These are phyloP conservation scores for Uloborus diversus DNA, from an alignment of 1,140 invertebrate genomes.

Conservation along the genomic window DNA sequence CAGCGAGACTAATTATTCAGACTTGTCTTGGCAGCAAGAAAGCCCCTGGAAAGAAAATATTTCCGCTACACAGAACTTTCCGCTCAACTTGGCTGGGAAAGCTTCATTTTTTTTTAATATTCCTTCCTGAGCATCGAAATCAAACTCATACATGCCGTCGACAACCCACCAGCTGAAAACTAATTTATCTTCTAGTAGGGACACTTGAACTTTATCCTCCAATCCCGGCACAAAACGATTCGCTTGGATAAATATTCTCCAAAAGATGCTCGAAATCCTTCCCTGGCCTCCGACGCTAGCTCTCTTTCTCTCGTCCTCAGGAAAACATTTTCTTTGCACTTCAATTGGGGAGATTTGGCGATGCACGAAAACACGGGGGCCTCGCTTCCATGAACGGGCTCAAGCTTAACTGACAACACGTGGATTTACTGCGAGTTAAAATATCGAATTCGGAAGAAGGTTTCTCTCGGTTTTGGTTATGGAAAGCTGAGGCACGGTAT, in stretches of 20 bases:
- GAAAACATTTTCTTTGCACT: slow-evolving; percentile 57
- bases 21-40: not conserved
- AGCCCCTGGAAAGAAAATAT: not conserved
- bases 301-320: not conserved
- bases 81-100: not conserved
- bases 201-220: slow-evolving; percentile 50
- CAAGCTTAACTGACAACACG: too few species aligned
- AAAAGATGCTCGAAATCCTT: slow-evolving; percentile 51
- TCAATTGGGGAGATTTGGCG: slow-evolving; percentile 49
- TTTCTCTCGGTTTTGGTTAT: too few species aligned
- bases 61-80: slow-evolving; percentile 27
- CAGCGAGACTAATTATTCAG: not conserved
- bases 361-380: slow-evolving; percentile 34
- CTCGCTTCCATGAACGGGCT: not conserved
- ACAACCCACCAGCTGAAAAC: slow-evolving; percentile 26
- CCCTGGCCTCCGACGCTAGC: too few species aligned
- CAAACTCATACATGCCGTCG: slow-evolving; percentile 20
- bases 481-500: too few species aligned
- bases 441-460: slow-evolving; percentile 15
- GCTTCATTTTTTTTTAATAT: slow-evolving; percentile 38
- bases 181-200: slow-evolving; percentile 53
- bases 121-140: slow-evolving; percentile 2
- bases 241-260: slow-evolving; percentile 48
- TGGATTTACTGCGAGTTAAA: slow-evolving; percentile 28
- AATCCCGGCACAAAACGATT: slow-evolving; percentile 43